Evolutionary conservation across 2,888 invertebrate genomes (phyloP).

Genomic region (Drosophila putrida): DNA sequence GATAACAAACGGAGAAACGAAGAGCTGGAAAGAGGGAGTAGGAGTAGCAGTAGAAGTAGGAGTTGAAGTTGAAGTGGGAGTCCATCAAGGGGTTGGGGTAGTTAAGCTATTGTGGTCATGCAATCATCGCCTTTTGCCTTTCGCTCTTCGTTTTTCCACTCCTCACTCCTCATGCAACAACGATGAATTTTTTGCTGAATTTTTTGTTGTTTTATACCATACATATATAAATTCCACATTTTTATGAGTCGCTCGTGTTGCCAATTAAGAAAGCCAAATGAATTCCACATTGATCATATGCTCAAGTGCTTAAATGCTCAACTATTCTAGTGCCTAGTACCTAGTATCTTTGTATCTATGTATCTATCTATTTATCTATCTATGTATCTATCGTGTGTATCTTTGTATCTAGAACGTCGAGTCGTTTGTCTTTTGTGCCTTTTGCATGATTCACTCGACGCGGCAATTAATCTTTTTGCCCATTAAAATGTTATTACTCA

Average conservation of each 20-base stretch:
- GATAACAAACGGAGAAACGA: slow-evolving; percentile 12
- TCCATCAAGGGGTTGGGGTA: slow-evolving; percentile 17
- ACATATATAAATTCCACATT: slow-evolving; percentile 67
- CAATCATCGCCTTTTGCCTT: slow-evolving; percentile 46
- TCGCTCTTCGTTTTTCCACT: slow-evolving; percentile 32
- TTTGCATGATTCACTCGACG: slow-evolving; percentile 68
- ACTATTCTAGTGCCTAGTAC: slow-evolving; percentile 13
- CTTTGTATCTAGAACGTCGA: background rate
- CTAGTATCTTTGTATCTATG: slow-evolving; percentile 22
- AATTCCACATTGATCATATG: slow-evolving; percentile 60
- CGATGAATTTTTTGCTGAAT: slow-evolving; percentile 35
- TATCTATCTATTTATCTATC: background rate
- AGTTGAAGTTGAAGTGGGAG: background rate
- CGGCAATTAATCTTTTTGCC: slow-evolving; percentile 71
- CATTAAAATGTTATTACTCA: slow-evolving; percentile 78
- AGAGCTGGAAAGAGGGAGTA: background rate
- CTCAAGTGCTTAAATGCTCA: slow-evolving; percentile 45
- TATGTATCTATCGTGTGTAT: background rate
- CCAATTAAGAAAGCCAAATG: slow-evolving; percentile 62
- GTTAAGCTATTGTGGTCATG: slow-evolving; percentile 55
- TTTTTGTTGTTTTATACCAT: too few relatives aligned
- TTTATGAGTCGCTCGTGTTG: slow-evolving; percentile 76
- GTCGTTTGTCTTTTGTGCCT: slow-evolving; percentile 15
- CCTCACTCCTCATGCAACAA: slow-evolving; percentile 55
- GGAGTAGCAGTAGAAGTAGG: background rate